These are phyloP conservation scores for Anagyrus pseudococci DNA, from an alignment of 2,888 invertebrate species.

Conservation along the genomic window DNA sequence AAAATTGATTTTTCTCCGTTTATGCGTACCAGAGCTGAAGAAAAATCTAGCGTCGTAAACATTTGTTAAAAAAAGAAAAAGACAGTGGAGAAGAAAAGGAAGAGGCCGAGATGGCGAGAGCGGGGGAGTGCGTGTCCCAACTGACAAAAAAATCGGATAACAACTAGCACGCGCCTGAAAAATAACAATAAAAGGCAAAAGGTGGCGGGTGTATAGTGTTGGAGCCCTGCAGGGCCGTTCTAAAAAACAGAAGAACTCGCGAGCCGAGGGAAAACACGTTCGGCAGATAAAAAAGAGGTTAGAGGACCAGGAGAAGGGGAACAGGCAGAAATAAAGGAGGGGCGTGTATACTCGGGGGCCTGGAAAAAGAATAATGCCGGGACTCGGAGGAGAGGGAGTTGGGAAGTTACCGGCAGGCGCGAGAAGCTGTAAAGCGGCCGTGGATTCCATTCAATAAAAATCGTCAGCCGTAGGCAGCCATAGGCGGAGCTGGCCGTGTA, in stretches of 20 bases:
- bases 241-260: neutral
- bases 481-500: neutral
- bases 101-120: too few species aligned
- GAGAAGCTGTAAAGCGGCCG: constrained; percentile 14
- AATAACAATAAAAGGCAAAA: constrained; percentile 29
- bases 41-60: too few species aligned
- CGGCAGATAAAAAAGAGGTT: neutral
- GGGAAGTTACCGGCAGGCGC: neutral
- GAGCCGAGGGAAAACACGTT: neutral
- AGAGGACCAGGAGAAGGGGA: constrained; percentile 12
- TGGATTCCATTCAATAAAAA: constrained; percentile 28
- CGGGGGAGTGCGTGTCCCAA: too few species aligned
- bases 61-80: too few species aligned
- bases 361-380: neutral
- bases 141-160: constrained; percentile 25
- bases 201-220: too few species aligned
- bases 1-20: too few species aligned
- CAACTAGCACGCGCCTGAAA: constrained; percentile 13
- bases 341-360: neutral
- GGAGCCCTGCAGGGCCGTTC: too few species aligned
- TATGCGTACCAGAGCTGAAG: too few species aligned
- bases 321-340: constrained; percentile 31
- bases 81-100: too few species aligned
- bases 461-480: neutral
- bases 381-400: neutral